phyloP scores from a whole-genome alignment of 2,888 invertebrate genomes.

The Mimachlamys varia region DNA sequence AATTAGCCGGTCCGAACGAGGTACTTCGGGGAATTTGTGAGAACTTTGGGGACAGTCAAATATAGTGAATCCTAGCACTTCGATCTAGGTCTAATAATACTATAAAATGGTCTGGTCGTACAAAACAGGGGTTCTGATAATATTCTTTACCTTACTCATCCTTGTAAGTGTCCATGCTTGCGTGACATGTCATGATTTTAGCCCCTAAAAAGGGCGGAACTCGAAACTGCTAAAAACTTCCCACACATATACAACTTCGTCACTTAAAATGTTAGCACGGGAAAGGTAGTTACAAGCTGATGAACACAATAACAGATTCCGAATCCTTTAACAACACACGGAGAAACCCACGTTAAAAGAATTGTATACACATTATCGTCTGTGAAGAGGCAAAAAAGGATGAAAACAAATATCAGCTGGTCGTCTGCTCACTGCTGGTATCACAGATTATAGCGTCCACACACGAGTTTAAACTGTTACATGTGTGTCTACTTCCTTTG shows the following conservation, averaged over 20 bases:
- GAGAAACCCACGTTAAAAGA: background rate
- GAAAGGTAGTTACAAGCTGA: background rate
- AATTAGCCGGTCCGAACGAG: background rate
- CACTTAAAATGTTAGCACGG: background rate
- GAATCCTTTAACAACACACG: background rate
- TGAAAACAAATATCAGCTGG: background rate
- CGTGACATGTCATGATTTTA: constrained; percentile 16
- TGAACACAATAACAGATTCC: background rate
- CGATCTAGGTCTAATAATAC: background rate
- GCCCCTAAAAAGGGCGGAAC: constrained; percentile 17
- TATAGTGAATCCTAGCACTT: background rate
- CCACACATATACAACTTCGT: background rate
- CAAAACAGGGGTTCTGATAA: background rate
- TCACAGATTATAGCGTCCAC: background rate
- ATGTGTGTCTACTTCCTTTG: background rate
- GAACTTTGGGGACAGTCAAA: background rate
- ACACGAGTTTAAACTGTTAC: background rate
- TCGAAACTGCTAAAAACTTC: background rate
- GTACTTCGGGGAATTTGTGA: background rate
- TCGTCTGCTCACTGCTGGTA: background rate
- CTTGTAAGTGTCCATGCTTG: background rate
- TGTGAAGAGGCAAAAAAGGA: background rate
- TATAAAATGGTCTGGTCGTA: background rate
- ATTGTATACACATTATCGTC: background rate
- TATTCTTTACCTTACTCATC: constrained; percentile 6